A percentile compares a stretch with the other conserved stretches of the same genome.
phyloP scores from a whole-genome alignment of 2,797 vertebrate species.

The Phataginus tricuspis region DNA sequence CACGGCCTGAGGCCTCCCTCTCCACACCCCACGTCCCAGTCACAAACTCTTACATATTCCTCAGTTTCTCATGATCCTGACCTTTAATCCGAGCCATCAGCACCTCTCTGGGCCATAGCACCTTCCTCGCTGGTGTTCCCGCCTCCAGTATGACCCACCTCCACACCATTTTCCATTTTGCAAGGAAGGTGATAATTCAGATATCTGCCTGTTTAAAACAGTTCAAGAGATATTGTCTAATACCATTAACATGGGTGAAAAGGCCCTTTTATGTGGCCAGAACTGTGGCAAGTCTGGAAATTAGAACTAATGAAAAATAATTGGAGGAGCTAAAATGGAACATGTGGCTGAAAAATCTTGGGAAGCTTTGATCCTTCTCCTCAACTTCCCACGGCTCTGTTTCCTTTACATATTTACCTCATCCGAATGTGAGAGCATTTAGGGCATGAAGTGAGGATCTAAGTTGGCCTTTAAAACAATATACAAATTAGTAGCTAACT shows the following conservation, averaged over 20 bases:
- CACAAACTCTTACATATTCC: not conserved
- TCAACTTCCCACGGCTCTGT: not conserved
- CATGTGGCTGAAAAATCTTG: not conserved
- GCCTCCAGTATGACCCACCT: not conserved
- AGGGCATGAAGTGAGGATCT: not conserved
- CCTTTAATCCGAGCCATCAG: too few species aligned
- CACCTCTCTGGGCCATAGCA: too few species aligned
- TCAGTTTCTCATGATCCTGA: not conserved
- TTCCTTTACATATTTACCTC: not conserved
- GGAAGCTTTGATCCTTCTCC: rapidly evolving
- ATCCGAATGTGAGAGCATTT: not conserved
- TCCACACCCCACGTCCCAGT: not conserved
- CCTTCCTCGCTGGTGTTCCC: not conserved
- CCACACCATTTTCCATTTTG: not conserved
- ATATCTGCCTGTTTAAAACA: not conserved
- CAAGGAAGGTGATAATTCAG: not conserved
- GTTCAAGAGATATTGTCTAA: not conserved
- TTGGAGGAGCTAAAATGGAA: not conserved
- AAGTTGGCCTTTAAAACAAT: not conserved
- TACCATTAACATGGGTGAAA: not conserved
- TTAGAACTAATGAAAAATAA: not conserved
- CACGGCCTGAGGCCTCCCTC: not conserved
- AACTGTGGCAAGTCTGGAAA: not conserved
- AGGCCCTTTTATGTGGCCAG: not conserved
- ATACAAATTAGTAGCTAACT: not conserved